Conservation (phyloP, 2,113 vertebrate species). For the Egretta garzetta region DNA sequence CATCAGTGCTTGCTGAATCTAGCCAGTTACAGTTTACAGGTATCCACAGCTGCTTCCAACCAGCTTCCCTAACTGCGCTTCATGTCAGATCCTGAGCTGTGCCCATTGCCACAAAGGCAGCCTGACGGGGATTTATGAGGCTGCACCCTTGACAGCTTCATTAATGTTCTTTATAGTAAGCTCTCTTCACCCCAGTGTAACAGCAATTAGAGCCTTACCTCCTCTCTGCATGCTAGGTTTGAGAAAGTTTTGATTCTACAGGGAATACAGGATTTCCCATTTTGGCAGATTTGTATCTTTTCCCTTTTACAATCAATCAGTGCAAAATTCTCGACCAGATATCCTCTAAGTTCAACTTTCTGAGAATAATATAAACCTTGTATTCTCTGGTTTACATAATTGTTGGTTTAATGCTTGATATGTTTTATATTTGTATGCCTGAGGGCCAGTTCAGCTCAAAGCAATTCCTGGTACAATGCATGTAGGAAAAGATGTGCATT, state of each 20-base stretch:
- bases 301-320: neutral
- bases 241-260: neutral
- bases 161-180: neutral
- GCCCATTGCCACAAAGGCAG: neutral
- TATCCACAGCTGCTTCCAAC: neutral
- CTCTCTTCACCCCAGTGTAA: neutral
- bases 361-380: neutral
- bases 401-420: neutral
- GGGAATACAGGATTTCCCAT: neutral
- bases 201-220: neutral
- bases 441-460: neutral
- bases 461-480: neutral
- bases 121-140: neutral
- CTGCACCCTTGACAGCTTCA: neutral
- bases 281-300: neutral
- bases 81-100: neutral
- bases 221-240: neutral
- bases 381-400: neutral
- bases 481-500: neutral
- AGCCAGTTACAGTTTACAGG: neutral
- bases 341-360: neutral
- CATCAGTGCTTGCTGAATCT: neutral
- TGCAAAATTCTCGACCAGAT: neutral
- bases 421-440: neutral
- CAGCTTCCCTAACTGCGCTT: neutral